Percentiles rank a stretch among this genome's conserved stretches.
phyloP scores from a whole-genome alignment of 1,140 invertebrate species.

The Galleria mellonella region DNA sequence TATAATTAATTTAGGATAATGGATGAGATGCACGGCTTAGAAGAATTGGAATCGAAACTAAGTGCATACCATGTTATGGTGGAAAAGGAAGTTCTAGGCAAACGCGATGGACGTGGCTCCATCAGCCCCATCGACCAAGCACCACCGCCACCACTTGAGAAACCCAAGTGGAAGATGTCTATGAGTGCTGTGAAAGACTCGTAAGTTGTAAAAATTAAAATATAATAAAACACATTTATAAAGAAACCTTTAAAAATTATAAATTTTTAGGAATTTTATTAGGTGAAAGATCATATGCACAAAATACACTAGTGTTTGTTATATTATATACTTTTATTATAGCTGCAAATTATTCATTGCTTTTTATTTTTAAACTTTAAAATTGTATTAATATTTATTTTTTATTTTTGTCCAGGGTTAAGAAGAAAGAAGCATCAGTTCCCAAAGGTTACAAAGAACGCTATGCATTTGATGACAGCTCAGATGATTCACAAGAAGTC shows the following conservation, averaged over 20 bases:
- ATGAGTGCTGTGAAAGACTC: conserved; percentile 71
- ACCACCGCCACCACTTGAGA: conserved; percentile 59
- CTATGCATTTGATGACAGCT: conserved; percentile 72
- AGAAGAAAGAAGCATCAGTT: conserved; percentile 68
- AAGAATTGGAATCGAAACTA: conserved; percentile 85
- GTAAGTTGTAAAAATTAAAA: conserved; percentile 33
- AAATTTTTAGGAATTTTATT: too few relatives aligned
- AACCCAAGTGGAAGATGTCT: conserved; percentile 76
- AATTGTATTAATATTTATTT: neutral
- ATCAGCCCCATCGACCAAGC: conserved; percentile 55
- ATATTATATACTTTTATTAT: too few relatives aligned
- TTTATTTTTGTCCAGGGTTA: conserved; percentile 54
- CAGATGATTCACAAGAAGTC: conserved; percentile 66
- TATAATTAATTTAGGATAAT: conserved; percentile 56
- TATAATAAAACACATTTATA: too few relatives aligned
- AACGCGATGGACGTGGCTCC: conserved; percentile 50
- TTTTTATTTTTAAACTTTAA: neutral
- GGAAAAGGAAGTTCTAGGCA: conserved; percentile 79
- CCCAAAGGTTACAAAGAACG: conserved; percentile 63
- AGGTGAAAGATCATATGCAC: too few relatives aligned
- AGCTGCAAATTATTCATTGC: too few relatives aligned
- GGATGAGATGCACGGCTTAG: conserved; percentile 80
- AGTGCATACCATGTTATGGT: conserved; percentile 86
- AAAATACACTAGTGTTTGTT: too few relatives aligned
- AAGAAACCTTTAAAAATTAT: too few relatives aligned